Evolutionary conservation across 2,113 vertebrate genomes (phyloP), one percentile per base, ranked within the genome.

Genomic region (Piaya cayana): DNA sequence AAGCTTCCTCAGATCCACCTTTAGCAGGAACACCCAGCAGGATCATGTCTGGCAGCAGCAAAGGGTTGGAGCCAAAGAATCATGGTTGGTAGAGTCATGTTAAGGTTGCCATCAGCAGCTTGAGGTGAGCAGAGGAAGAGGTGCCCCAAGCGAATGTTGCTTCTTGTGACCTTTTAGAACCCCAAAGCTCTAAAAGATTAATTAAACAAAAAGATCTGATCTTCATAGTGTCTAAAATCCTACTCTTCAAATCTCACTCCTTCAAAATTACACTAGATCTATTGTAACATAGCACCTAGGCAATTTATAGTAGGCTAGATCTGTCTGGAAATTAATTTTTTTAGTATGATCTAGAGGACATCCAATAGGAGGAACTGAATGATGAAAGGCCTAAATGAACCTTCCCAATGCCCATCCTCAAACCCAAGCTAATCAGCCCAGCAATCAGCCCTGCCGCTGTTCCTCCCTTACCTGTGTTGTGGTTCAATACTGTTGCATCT

Each of bases 401-500:
- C 32, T 86, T 86, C 91, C 88, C 47, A 39, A 15, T 1, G 15
- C 56, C 26, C 36, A 27, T 60, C 52, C 55, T 89, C 50, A 26
- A 14, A 11, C 14, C 16, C 62, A 62, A 82, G 62, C 36, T 32
- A 69, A 92, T 78, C 56, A 86, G 11, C 55, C 58, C 42, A 6
- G 47, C 36, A 84, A 77, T 70, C 62, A 70, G 42, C 65, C 72
- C 52, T 47, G 65, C 26, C 0, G 2, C 50, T 62, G 2, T 39
- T 82, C 81, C 62, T 92, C 55, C 1, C 92, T 93, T 65, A 95
- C 92, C 93, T 95, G 64, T 12, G 34, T 1, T 70, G 2, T 2
- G 62, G 34, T 77, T 87, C 79, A 69, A 58, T 56, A 82, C 92
- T 84, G 30, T 60, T 78, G 67, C 84, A 75, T 94, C 92, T 92